Conservation (phyloP, 2,888 invertebrate genomes). For the Dryadula phaetusa region DNA sequence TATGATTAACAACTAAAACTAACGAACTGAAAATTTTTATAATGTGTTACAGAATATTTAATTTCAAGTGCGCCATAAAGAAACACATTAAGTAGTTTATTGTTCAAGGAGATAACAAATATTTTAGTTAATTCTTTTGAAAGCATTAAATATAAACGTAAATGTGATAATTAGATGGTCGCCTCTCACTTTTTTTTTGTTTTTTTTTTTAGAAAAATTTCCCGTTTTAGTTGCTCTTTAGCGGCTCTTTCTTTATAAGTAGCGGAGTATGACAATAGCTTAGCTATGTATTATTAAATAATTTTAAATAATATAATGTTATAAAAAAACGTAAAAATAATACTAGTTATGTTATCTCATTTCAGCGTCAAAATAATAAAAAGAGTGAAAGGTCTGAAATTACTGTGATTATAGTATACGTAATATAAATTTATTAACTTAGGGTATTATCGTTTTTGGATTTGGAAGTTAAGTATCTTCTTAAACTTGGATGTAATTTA, state of each 20-base stretch:
- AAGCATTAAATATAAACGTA: constrained; percentile 29
- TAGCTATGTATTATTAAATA: background rate
- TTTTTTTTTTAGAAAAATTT: constrained; percentile 10
- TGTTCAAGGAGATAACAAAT: constrained; percentile 50
- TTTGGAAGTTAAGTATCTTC: background rate
- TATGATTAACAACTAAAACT: constrained; percentile 35
- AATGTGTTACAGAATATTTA: constrained; percentile 63
- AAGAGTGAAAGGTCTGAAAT: background rate
- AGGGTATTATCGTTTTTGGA: background rate
- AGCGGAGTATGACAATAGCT: background rate
- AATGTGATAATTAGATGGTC: constrained; percentile 28
- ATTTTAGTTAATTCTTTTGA: constrained; percentile 39
- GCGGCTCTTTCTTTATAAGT: constrained; percentile 14
- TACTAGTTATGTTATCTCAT: background rate
- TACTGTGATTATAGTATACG: background rate
- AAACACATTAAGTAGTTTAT: constrained; percentile 66
- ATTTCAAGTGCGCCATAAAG: constrained; percentile 67
- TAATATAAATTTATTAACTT: background rate
- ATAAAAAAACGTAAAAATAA: background rate
- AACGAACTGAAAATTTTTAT: constrained; percentile 39
- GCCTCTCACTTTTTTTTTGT: constrained; percentile 39
- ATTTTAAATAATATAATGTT: background rate
- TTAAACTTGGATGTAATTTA: background rate
- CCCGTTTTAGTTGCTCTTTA: constrained; percentile 1
- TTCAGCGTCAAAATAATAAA: background rate